Evolutionary conservation across 2,113 vertebrate species (phyloP).

Genomic region (Mixornis gularis): DNA sequence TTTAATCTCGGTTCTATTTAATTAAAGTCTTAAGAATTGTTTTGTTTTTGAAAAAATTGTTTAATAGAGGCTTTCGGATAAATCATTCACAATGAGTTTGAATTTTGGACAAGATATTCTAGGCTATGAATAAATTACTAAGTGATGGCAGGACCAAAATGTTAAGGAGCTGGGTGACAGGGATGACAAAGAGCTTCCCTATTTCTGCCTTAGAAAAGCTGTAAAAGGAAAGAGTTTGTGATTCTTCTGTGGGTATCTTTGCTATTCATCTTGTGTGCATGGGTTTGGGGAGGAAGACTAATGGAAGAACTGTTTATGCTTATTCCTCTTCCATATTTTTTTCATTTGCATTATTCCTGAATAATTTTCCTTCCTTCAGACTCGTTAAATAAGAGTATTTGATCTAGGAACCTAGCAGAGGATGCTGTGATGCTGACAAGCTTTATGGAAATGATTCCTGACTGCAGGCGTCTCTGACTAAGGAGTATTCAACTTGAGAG

Average conservation of each 20-base stretch:
- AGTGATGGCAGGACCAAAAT: conserved; percentile 26
- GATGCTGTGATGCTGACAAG: neutral
- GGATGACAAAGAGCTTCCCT: neutral
- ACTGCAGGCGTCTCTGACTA: neutral
- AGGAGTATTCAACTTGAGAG: neutral
- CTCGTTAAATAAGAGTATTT: neutral
- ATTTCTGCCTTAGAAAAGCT: neutral
- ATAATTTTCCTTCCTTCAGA: neutral
- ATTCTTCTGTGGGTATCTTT: neutral
- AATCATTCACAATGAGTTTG: conserved; percentile 30
- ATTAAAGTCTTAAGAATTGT: conserved; percentile 65
- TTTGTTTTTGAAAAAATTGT: conserved; percentile 51
- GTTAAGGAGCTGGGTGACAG: conserved; percentile 5
- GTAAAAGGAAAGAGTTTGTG: neutral
- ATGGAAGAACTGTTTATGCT: neutral
- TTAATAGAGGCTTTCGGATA: conserved; percentile 43
- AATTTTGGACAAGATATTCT: conserved; percentile 49
- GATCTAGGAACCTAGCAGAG: neutral
- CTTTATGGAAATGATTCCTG: neutral
- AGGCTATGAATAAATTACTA: conserved; percentile 68
- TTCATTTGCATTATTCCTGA: neutral
- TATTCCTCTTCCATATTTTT: neutral
- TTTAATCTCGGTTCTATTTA: conserved; percentile 63
- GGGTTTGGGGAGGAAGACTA: neutral
- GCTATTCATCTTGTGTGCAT: neutral